Evolutionary conservation across 2,888 invertebrate genomes (phyloP).

Genomic region (Eupithecia insigniata): DNA sequence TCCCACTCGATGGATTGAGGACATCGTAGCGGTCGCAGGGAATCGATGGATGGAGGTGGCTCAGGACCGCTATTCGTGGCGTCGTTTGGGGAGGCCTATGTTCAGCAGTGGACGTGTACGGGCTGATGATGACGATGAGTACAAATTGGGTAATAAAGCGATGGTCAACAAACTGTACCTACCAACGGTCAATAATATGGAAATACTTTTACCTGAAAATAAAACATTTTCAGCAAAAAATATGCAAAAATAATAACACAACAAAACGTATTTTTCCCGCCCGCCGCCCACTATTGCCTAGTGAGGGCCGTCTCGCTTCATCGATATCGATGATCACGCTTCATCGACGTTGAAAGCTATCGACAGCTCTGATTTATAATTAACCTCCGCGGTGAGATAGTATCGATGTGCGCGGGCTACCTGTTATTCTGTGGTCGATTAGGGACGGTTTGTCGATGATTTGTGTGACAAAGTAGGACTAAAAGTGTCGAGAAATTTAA

Average conservation of each 20-base stretch:
- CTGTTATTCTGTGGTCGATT: slow-evolving; percentile 25
- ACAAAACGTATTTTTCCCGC: slow-evolving; percentile 25
- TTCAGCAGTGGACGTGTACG: too few relatives aligned
- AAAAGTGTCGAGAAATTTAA: not conserved
- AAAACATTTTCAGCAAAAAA: slow-evolving; percentile 13
- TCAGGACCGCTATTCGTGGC: too few relatives aligned
- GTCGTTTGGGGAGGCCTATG: too few relatives aligned
- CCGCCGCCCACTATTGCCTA: slow-evolving; percentile 24
- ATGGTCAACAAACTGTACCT: not conserved
- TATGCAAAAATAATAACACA: slow-evolving; percentile 22
- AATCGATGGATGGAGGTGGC: too few relatives aligned
- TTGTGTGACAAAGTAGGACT: not conserved
- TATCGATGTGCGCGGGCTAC: slow-evolving; percentile 38
- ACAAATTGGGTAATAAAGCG: not conserved
- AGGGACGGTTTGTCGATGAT: slow-evolving; percentile 28
- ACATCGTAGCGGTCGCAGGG: too few relatives aligned
- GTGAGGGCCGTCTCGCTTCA: slow-evolving; percentile 26
- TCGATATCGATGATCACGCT: slow-evolving; percentile 28
- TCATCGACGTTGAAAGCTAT: slow-evolving; percentile 34
- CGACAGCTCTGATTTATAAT: slow-evolving; percentile 50
- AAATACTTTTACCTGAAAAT: slow-evolving; percentile 6
- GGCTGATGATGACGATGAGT: too few relatives aligned
- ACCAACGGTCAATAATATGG: not conserved
- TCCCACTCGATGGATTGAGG: too few relatives aligned
- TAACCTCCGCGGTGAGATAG: slow-evolving; percentile 42